phyloP scores from a whole-genome alignment of 2,113 vertebrate genomes.

The Neoarius graeffei region DNA sequence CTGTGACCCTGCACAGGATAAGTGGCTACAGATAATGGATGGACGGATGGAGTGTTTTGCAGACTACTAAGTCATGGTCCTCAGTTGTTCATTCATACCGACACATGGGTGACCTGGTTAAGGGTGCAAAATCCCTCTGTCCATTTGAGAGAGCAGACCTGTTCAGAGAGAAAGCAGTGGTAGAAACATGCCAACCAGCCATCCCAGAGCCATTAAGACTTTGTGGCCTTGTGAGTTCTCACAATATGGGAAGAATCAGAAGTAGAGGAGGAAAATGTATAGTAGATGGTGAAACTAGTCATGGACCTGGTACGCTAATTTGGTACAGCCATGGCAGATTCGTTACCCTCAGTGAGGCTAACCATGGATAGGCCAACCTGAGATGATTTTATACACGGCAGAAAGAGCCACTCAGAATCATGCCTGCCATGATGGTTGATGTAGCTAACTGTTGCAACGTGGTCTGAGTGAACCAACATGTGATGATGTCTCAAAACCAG shows the following conservation, averaged over 20 bases:
- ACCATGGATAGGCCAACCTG: not conserved
- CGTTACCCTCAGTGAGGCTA: not conserved
- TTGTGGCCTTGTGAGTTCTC: not conserved
- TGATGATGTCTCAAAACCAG: not conserved
- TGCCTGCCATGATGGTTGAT: not conserved
- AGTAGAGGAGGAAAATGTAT: not conserved
- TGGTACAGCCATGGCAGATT: not conserved
- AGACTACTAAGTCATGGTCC: not conserved
- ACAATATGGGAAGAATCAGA: not conserved
- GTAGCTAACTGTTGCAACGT: not conserved
- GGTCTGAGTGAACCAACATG: not conserved
- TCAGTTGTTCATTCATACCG: slow-evolving; percentile 5
- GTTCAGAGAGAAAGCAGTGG: not conserved
- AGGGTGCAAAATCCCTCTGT: not conserved
- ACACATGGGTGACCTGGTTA: not conserved
- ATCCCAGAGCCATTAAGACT: not conserved
- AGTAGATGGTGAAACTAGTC: not conserved
- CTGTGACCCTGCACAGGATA: too few relatives aligned
- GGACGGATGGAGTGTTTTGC: not conserved
- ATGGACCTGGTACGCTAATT: not conserved
- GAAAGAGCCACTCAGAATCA: not conserved
- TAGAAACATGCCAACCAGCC: not conserved
- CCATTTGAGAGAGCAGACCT: not conserved
- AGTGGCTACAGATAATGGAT: too few relatives aligned
- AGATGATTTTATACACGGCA: not conserved